phyloP scores from a whole-genome alignment of 2,797 vertebrate genomes.

The Threskiornis aethiopicus region DNA sequence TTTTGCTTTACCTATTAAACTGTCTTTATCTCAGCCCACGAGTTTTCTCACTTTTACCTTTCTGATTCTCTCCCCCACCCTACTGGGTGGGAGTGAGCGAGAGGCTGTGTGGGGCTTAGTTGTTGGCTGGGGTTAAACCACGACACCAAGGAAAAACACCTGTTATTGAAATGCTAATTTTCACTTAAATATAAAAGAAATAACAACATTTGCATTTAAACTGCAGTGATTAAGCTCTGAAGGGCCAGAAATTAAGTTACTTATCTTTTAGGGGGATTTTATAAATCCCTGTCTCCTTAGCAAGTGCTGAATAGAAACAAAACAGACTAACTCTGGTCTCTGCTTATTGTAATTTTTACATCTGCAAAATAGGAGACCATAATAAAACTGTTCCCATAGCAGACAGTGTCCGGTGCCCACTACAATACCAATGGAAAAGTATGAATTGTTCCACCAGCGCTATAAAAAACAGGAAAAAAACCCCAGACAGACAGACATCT shows the following conservation, averaged over 20 bases:
- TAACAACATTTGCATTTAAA: conserved; percentile 34
- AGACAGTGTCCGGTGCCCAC: neutral
- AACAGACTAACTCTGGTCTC: neutral
- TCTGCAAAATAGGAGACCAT: neutral
- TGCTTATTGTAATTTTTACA: neutral
- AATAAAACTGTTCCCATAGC: neutral
- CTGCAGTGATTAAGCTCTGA: neutral
- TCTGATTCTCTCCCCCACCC: too few relatives aligned
- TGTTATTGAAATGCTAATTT: neutral
- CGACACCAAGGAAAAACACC: neutral
- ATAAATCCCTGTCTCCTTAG: conserved; percentile 3
- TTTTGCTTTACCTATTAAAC: too few relatives aligned
- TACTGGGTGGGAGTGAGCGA: too few relatives aligned
- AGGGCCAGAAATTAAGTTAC: conserved; percentile 19
- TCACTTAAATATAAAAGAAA: conserved; percentile 23
- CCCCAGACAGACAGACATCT: neutral
- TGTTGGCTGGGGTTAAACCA: too few relatives aligned
- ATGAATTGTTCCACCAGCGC: neutral
- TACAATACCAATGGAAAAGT: neutral
- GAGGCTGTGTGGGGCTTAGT: too few relatives aligned
- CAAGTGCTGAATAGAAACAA: neutral
- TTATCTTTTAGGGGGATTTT: conserved; percentile 27
- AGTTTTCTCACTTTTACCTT: too few relatives aligned
- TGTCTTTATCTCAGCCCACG: too few relatives aligned
- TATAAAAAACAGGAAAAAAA: neutral